Conservation (phyloP, 2,113 vertebrate genomes). For the Chaenogobius annularis region DNA sequence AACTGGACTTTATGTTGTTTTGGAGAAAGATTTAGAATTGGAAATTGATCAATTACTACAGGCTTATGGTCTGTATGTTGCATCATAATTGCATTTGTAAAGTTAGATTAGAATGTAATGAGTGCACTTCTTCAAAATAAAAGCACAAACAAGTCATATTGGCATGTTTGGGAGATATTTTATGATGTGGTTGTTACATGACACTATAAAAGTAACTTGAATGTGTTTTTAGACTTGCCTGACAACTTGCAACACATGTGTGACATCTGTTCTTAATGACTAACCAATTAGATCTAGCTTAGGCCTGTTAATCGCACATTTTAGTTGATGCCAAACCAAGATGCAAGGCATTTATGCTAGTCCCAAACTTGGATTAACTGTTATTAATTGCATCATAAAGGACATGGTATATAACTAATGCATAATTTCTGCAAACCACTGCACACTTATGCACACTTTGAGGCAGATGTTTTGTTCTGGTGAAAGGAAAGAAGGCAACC, state of each 20-base stretch:
- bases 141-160: not conserved
- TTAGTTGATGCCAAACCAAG: not conserved
- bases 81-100: not conserved
- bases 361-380: not conserved
- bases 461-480: slow-evolving; percentile 2
- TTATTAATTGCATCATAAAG: not conserved
- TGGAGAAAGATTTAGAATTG: not conserved
- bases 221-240: not conserved
- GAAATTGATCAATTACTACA: not conserved
- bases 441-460: not conserved
- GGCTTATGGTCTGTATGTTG: not conserved
- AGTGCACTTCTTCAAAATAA: not conserved
- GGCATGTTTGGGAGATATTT: not conserved
- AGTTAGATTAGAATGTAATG: not conserved
- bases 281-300: not conserved
- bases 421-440: not conserved
- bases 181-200: not conserved
- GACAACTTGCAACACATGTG: not conserved
- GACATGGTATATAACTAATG: not conserved
- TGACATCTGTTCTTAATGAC: not conserved
- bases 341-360: not conserved
- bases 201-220: not conserved
- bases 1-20: not conserved
- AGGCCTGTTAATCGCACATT: not conserved
- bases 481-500: not conserved